Conservation (phyloP, 2,797 vertebrate genomes). For the Gymnothorax reevesii region DNA sequence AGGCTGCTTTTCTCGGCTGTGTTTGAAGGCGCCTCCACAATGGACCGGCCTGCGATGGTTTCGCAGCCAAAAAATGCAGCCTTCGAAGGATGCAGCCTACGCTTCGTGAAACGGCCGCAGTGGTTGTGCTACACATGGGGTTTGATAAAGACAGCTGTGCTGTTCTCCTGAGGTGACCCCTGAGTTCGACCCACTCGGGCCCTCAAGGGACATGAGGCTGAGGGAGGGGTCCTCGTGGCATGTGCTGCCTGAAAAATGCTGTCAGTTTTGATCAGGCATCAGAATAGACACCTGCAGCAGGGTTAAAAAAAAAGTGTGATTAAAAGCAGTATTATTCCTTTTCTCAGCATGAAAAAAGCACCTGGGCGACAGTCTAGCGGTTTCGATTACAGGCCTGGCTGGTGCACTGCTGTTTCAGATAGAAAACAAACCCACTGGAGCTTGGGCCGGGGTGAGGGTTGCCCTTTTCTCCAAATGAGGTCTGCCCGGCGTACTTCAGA, state of each 20-base stretch:
- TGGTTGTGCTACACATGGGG: neutral
- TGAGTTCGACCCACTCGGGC: neutral
- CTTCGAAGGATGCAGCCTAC: no score
- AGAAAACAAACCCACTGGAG: neutral
- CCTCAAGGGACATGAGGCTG: neutral
- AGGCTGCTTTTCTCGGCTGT: no score
- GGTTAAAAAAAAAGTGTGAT: constrained; percentile 10
- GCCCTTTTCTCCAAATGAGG: constrained; percentile 21
- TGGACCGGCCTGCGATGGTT: no score
- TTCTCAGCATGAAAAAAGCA: constrained; percentile 14
- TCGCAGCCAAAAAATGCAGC: no score
- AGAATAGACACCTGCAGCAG: neutral
- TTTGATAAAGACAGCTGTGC: neutral
- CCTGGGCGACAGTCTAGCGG: constrained; percentile 13
- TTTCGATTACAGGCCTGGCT: neutral
- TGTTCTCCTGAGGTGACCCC: neutral
- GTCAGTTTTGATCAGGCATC: constrained; percentile 25
- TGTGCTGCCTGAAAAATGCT: neutral
- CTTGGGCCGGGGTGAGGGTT: neutral
- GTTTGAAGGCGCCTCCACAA: no score
- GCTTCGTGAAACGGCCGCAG: no score
- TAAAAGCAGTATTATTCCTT: neutral
- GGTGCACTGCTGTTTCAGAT: constrained; percentile 13
- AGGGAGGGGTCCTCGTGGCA: neutral
- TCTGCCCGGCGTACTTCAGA: constrained; percentile 1